Percentiles rank a stretch among this genome's conserved stretches.
phyloP scores from a whole-genome alignment of 2,888 invertebrate genomes.

The Drosophila vallismaia region DNA sequence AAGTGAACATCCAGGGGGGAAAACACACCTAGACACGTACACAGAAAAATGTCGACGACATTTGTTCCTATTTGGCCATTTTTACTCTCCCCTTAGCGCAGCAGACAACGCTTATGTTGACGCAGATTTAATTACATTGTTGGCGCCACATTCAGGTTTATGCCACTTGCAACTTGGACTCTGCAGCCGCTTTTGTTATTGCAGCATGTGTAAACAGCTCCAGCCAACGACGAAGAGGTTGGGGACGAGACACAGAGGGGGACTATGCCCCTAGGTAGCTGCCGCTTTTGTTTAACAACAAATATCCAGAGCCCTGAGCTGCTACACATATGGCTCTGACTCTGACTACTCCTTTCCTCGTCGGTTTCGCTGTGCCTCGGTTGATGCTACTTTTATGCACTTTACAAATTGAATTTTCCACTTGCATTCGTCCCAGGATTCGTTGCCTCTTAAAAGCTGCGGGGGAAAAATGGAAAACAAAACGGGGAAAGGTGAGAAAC shows the following conservation, averaged over 20 bases:
- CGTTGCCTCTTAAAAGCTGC: conserved; percentile 12
- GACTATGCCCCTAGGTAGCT: conserved; percentile 37
- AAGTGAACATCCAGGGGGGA: conserved; percentile 25
- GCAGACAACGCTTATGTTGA: conserved; percentile 61
- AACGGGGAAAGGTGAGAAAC: conserved; percentile 20
- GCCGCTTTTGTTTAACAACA: conserved; percentile 71
- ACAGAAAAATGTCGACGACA: conserved; percentile 29
- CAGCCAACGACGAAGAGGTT: conserved; percentile 1
- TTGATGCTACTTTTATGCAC: conserved; percentile 70
- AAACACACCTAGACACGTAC: neutral
- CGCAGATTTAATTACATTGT: conserved; percentile 78
- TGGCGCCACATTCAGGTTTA: conserved; percentile 62
- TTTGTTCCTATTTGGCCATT: conserved; percentile 24
- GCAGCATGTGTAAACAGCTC: conserved; percentile 54
- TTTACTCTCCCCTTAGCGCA: conserved; percentile 22
- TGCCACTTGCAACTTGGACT: conserved; percentile 59
- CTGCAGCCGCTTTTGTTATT: conserved; percentile 38
- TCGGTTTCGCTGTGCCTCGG: conserved; percentile 28
- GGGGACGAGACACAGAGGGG: neutral
- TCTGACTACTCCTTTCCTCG: conserved; percentile 23
- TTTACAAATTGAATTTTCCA: conserved; percentile 79
- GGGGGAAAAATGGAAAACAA: conserved; percentile 24
- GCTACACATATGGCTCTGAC: conserved; percentile 58
- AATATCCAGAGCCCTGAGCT: conserved; percentile 52
- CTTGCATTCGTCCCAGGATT: conserved; percentile 58